A percentile compares a stretch with the other conserved stretches of the same genome.
Evolutionary conservation across 64 coral and sea anemone genomes (phyloP).

Genomic region (Trachythela sp.): DNA sequence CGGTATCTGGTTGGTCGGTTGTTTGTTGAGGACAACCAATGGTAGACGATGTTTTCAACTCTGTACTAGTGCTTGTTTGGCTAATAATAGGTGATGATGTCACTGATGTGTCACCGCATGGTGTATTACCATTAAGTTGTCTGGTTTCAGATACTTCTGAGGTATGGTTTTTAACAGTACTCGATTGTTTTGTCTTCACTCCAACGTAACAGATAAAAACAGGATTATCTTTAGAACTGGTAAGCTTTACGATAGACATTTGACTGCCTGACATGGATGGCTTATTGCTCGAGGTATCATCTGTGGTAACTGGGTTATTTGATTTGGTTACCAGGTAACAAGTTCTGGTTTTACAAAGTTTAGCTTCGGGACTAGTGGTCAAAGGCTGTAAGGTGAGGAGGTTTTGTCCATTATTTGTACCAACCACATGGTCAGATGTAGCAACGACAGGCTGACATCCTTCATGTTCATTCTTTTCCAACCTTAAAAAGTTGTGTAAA

Average conservation of each 20-base stretch:
- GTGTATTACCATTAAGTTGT: too few relatives aligned
- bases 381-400: background rate
- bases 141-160: too few relatives aligned
- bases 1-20: too few relatives aligned
- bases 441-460: background rate
- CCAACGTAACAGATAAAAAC: background rate
- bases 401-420: background rate
- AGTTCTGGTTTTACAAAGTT: background rate
- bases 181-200: background rate
- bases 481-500: background rate
- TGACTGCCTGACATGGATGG: background rate
- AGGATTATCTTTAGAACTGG: background rate
- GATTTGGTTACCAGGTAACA: background rate
- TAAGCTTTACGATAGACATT: background rate
- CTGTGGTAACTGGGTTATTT: background rate
- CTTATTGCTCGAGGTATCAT: background rate
- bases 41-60: too few relatives aligned
- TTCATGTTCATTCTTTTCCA: background rate
- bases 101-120: too few relatives aligned
- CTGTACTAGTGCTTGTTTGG: too few relatives aligned
- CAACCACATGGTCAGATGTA: background rate
- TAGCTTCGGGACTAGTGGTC: background rate
- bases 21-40: too few relatives aligned
- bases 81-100: too few relatives aligned
- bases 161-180: too few relatives aligned